Conservation (phyloP, 2,797 vertebrate genomes). For the Tinamus major region DNA sequence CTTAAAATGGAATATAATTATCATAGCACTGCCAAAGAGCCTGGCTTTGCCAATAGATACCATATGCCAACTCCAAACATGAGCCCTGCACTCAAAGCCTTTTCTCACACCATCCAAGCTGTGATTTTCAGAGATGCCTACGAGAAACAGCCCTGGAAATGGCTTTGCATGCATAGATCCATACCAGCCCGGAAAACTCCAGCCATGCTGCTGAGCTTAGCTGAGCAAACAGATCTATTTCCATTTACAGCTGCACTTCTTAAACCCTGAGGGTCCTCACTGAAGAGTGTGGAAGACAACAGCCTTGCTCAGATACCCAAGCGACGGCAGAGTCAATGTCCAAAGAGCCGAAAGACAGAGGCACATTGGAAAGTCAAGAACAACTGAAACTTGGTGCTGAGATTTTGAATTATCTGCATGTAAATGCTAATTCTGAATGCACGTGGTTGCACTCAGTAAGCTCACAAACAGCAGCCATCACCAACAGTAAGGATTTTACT, state of each 20-base stretch:
- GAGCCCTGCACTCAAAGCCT: background rate
- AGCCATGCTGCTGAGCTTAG: fast-evolving
- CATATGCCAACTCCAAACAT: background rate
- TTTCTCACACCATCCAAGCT: background rate
- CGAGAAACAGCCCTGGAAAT: background rate
- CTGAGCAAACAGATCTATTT: background rate
- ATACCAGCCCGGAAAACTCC: background rate
- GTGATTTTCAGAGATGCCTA: background rate
- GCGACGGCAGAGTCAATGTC: background rate
- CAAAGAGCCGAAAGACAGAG: background rate
- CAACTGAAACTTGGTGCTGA: background rate
- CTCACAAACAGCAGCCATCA: background rate
- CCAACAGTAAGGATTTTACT: background rate
- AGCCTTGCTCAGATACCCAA: background rate
- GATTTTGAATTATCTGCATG: background rate
- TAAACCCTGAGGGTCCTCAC: background rate
- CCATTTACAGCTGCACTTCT: background rate
- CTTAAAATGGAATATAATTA: background rate
- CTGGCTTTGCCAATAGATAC: background rate
- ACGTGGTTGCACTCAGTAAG: background rate
- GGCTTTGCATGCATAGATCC: background rate
- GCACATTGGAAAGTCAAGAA: background rate
- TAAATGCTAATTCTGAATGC: background rate
- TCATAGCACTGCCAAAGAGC: background rate
- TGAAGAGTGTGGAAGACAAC: background rate